Evolutionary conservation across 2,888 invertebrate species (phyloP).

Genomic region (Pristionchus japonicus): DNA sequence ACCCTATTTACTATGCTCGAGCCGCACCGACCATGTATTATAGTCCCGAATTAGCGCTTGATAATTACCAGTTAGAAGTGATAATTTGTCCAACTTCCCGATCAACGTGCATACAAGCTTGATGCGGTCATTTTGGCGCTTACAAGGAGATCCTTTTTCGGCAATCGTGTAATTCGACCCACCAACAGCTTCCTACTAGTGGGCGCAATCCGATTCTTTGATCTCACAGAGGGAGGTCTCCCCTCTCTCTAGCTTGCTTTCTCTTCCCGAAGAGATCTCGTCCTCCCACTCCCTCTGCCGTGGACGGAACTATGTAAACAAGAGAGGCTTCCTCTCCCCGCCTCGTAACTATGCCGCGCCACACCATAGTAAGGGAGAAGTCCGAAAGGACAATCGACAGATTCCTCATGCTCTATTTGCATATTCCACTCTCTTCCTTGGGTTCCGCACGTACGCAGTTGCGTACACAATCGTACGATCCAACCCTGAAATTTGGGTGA

Average conservation of each 20-base stretch:
- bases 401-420: not conserved
- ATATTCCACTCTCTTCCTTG: not conserved
- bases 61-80: too few relatives aligned
- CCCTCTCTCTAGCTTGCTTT: not conserved
- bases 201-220: not conserved
- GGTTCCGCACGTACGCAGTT: not conserved
- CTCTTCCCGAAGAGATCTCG: not conserved
- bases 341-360: not conserved
- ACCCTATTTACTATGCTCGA: too few relatives aligned
- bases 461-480: not conserved
- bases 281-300: not conserved
- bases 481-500: not conserved
- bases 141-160: not conserved
- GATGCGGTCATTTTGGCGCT: not conserved
- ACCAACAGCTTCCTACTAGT: not conserved
- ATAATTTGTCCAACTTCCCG: not conserved
- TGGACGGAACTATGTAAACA: not conserved
- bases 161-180: not conserved
- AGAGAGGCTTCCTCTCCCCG: not conserved
- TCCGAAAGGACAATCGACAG: not conserved
- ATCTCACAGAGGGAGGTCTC: not conserved
- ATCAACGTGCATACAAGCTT: not conserved
- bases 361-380: not conserved
- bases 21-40: too few relatives aligned
- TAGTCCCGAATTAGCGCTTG: too few relatives aligned